These are phyloP conservation scores for Helicoverpa assulta DNA, from an alignment of 2,888 invertebrate genomes.

Conservation along the genomic window DNA sequence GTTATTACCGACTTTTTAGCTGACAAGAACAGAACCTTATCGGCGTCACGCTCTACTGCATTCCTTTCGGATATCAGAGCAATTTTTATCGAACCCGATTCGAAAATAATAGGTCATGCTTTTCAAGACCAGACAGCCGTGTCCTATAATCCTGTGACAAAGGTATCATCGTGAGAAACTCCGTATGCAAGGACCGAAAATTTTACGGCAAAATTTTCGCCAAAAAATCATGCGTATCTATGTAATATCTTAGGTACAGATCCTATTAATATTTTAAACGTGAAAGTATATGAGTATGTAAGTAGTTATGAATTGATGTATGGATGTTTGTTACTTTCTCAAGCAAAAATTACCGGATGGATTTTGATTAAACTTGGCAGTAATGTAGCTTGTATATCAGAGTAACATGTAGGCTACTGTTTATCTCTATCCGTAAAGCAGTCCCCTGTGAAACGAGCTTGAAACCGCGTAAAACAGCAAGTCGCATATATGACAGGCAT, in stretches of 20 bases:
- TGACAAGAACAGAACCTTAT: too few relatives aligned
- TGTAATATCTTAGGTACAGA: not conserved
- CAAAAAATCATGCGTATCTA: not conserved
- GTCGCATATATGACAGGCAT: not conserved
- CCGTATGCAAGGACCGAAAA: not conserved
- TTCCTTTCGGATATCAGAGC: not conserved
- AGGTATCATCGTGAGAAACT: not conserved
- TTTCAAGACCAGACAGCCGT: not conserved
- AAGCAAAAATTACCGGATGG: too few relatives aligned
- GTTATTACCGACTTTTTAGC: too few relatives aligned
- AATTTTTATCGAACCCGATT: not conserved
- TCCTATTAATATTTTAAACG: too few relatives aligned
- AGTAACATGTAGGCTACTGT: too few relatives aligned
- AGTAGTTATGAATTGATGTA: too few relatives aligned
- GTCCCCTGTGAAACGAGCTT: too few relatives aligned
- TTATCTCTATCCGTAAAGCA: too few relatives aligned
- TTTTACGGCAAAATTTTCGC: not conserved
- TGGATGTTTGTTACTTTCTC: too few relatives aligned
- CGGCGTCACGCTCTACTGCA: not conserved
- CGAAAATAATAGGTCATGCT: not conserved
- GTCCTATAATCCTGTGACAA: not conserved
- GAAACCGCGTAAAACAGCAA: not conserved
- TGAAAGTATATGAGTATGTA: too few relatives aligned
- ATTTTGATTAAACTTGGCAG: too few relatives aligned
- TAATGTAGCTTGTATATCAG: too few relatives aligned